Evolutionary conservation across 2,888 invertebrate species (phyloP).

Genomic region (Hofmannophila pseudospretella): DNA sequence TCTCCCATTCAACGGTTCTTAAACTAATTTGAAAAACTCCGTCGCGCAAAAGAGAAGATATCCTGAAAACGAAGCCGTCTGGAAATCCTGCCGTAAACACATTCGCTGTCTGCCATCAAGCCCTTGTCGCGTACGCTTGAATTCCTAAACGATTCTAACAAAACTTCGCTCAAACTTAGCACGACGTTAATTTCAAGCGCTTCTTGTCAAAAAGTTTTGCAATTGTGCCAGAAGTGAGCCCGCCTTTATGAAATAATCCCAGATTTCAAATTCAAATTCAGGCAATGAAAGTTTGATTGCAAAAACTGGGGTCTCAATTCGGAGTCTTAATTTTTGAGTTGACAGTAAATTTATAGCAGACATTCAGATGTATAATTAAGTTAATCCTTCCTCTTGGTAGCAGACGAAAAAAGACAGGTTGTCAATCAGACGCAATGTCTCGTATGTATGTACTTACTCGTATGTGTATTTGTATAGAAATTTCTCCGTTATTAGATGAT

Average conservation of each 20-base stretch:
- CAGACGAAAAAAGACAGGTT: too few species aligned
- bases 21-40: too few species aligned
- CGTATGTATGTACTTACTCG: too few species aligned
- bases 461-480: too few species aligned
- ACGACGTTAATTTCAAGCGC: constrained; percentile 45
- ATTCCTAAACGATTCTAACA: constrained; percentile 25
- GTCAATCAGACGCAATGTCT: too few species aligned
- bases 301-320: constrained; percentile 25
- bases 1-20: too few species aligned
- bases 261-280: constrained; percentile 48
- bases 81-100: background rate
- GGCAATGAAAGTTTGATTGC: constrained; percentile 45
- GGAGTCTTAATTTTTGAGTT: constrained; percentile 23
- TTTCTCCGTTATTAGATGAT: too few species aligned
- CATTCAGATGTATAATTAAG: too few species aligned
- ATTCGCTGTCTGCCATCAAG: background rate
- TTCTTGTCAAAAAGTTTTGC: constrained; percentile 59
- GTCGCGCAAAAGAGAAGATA: too few species aligned
- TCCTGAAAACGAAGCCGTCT: too few species aligned
- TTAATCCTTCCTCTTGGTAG: too few species aligned
- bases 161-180: constrained; percentile 30
- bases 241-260: constrained; percentile 51
- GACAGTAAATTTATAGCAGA: constrained; percentile 22
- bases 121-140: constrained; percentile 13
- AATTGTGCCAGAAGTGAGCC: constrained; percentile 43